Conservation (phyloP, 2,888 invertebrate species). For the Syrphus vitripennis region DNA sequence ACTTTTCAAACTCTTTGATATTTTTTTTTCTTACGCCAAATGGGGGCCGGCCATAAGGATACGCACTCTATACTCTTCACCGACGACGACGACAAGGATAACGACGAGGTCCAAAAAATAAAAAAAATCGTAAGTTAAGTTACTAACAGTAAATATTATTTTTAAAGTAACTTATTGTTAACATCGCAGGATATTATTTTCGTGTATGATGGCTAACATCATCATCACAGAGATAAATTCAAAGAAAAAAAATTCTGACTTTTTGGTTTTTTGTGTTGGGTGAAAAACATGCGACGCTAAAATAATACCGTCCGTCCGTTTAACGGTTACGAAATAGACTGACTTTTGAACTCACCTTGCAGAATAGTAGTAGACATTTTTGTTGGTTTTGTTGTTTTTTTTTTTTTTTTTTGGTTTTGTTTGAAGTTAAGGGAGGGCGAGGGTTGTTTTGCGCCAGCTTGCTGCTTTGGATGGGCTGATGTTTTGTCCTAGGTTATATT, state of each 20-base stretch:
- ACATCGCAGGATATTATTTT: neutral
- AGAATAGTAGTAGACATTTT: constrained; percentile 70
- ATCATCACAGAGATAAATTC: neutral
- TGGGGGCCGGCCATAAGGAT: neutral
- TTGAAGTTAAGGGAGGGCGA: constrained; percentile 22
- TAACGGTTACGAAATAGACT: constrained; percentile 75
- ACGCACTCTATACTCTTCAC: constrained; percentile 9
- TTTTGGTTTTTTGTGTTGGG: constrained; percentile 25
- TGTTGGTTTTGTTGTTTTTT: too few species aligned
- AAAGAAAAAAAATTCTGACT: neutral
- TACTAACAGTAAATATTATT: neutral
- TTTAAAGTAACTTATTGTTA: constrained; percentile 8
- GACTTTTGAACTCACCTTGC: constrained; percentile 75
- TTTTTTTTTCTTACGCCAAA: constrained; percentile 18
- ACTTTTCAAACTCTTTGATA: constrained; percentile 38
- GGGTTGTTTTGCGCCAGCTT: constrained; percentile 4
- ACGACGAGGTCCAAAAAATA: neutral
- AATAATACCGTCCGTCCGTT: constrained; percentile 69
- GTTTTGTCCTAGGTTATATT: constrained; percentile 44
- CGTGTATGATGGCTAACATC: neutral
- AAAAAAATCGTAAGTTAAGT: constrained; percentile 17
- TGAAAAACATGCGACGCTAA: constrained; percentile 45
- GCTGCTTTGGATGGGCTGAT: neutral
- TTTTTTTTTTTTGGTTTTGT: constrained; percentile 61
- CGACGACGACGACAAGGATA: constrained; percentile 29